Evolutionary conservation across 2,888 invertebrate species (phyloP), one percentile per base, ranked within the genome.

Genomic region (Aphodius granarius): DNA sequence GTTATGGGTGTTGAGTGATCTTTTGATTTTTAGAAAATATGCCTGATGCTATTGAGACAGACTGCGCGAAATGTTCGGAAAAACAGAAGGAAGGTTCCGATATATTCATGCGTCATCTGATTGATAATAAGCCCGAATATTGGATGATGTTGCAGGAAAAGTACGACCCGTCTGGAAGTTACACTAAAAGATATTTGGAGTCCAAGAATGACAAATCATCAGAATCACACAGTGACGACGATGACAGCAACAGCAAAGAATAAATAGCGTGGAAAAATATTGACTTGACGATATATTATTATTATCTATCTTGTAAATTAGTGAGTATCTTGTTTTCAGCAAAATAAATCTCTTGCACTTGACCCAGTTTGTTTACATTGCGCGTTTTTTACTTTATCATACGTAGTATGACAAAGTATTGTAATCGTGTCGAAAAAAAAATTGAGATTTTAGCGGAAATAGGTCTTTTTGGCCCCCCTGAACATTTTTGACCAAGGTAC

Each of bases 11-110:
- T 17, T 6, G 16, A 17, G 16, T 5, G 64, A 3, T 3, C 9
- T 43, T 43, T 71, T 71, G 21, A 18, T 18, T 88, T 88, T 62
- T 86, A 94, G 94, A 89, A 75, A 92, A 91, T 79, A 88, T 94
- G 68, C 93, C 93, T 0, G 94, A 94, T 82, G 94, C 94, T 0
- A 90, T 94, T 74, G 87, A 89, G 79, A 92, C 91, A 66, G 91
- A 92, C 79, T 94, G 94, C 83, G 86, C 85, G 71, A 93, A 92
- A 84, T 94, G 94, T 83, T 92, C 90, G 9, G 89, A 90, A 63
- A 91, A 89, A 78, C 94, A 94, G 84, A 90, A 89, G 70, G 87
- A 88, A 68, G 92, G 92, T 2, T 90, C 93, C 0, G 91, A 92
- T 72, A 89, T 89, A 81, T 91, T 94, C 13, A 91, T 92, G 82